Evolutionary conservation across 2,888 invertebrate species (phyloP), one percentile per base, ranked within the genome.

Genomic region (Penaeus monodon): DNA sequence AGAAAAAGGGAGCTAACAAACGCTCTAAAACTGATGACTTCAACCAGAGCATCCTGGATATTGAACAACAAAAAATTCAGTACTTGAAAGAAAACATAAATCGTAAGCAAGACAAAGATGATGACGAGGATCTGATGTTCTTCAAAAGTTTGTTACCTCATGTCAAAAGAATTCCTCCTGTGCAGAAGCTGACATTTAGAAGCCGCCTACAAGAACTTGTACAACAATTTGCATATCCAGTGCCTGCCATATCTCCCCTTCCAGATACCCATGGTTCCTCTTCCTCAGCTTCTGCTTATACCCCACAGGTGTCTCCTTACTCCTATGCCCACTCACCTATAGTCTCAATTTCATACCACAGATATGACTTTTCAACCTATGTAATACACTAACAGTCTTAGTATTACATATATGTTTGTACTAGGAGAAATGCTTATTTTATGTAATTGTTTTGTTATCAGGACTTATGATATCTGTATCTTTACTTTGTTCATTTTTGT

Each of bases 41-140:
- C 57, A 78, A 84, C 73, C 83, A 87, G 65, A 84, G 87, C 74
- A 63, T 87, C 63, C 79, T 87, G 65, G 80, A 84, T 44, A 84
- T 78, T 63, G 84, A 87, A 79, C 66, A 64, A 49, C 83, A 87
- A 33, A 87, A 70, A 83, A 22, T 84, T 33, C 79, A 87, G 84
- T 79, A 84, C 33, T 83, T 87, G 29, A 70, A 38, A 38, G 73
- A 87, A 74, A 87, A 84, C 64, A 29, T 70, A 76, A 70, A 22
- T 64, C 49, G 81, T 22, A 88, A 80, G 33, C 73, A 33, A 64
- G 84, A 73, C 44, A 81, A 66, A 84, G 84, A 81, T 1, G 79
- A 84, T 24, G 70, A 84, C 33, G 84, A 88, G 44, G 88, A 88
- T 81, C 84, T 84, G 49, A 63, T 84, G 84, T 88, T 88, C 84